Percentiles rank a stretch among this genome's conserved stretches.
phyloP scores from a whole-genome alignment of 2,888 invertebrate species.

The Lacanobia wlatinum region DNA sequence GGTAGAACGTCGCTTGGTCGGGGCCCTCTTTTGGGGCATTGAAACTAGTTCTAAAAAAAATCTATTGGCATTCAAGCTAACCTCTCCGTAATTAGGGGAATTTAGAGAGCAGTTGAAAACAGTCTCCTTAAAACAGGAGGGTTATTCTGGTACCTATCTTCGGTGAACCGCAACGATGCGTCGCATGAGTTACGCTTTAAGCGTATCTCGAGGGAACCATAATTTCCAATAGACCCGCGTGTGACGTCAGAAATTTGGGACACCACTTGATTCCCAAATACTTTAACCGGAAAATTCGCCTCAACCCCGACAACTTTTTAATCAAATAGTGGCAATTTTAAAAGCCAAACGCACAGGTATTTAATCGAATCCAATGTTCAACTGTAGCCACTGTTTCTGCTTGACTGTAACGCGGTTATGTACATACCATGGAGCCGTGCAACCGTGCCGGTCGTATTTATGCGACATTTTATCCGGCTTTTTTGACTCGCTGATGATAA shows the following conservation, averaged over 20 bases:
- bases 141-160: not conserved
- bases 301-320: not conserved
- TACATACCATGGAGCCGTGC: constrained; percentile 27
- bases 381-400: not conserved
- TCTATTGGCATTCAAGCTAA: not conserved
- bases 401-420: constrained; percentile 16
- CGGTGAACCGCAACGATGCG: not conserved
- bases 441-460: constrained; percentile 15
- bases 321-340: not conserved
- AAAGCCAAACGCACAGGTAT: not conserved
- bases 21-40: not conserved
- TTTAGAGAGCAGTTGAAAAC: not conserved
- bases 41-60: not conserved
- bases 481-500: constrained; percentile 42
- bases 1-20: not conserved
- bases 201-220: not conserved
- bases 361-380: constrained; percentile 15
- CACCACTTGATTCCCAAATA: not conserved
- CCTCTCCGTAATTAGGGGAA: not conserved
- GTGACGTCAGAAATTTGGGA: not conserved
- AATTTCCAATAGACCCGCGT: not conserved
- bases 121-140: too few species aligned
- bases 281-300: not conserved
- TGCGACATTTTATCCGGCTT: constrained; percentile 31
- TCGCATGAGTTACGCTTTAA: too few species aligned